phyloP scores from a whole-genome alignment of 2,888 invertebrate genomes.

The Epistrophella euchroma region DNA sequence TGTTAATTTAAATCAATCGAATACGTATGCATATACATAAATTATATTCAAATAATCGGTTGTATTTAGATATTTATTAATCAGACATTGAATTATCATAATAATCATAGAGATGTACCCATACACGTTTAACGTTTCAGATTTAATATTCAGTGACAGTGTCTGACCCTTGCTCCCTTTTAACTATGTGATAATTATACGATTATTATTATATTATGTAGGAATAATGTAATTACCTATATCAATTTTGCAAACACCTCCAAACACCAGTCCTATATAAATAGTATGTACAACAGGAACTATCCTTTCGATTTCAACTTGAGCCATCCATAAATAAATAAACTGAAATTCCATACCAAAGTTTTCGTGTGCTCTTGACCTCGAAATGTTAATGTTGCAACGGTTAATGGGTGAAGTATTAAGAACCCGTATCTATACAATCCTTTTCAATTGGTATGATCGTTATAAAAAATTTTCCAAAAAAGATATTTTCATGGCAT shows the following conservation, averaged over 20 bases:
- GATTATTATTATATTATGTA: conserved; percentile 18
- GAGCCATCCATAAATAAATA: conserved; percentile 63
- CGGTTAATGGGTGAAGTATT: conserved; percentile 62
- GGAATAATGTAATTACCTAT: conserved; percentile 16
- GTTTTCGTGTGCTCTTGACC: conserved; percentile 65
- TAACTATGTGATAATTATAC: conserved; percentile 16
- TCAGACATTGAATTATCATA: background rate
- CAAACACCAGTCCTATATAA: conserved; percentile 11
- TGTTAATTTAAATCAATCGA: no score
- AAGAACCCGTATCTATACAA: conserved; percentile 24
- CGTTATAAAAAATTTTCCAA: conserved; percentile 13
- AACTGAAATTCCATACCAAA: conserved; percentile 49
- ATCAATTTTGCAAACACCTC: conserved; percentile 13
- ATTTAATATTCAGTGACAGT: conserved; percentile 22
- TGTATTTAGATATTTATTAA: background rate
- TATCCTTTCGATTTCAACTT: conserved; percentile 58
- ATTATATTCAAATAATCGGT: background rate
- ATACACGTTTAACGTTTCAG: no score
- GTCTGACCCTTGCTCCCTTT: background rate
- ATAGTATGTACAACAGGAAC: background rate
- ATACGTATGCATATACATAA: background rate
- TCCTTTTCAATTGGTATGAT: background rate
- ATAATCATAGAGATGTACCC: background rate
- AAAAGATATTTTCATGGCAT: conserved; percentile 44
- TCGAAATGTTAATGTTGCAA: conserved; percentile 56